These are phyloP conservation scores for Limnephilus lunatus DNA, from an alignment of 2,888 invertebrate species.

Conservation along the genomic window DNA sequence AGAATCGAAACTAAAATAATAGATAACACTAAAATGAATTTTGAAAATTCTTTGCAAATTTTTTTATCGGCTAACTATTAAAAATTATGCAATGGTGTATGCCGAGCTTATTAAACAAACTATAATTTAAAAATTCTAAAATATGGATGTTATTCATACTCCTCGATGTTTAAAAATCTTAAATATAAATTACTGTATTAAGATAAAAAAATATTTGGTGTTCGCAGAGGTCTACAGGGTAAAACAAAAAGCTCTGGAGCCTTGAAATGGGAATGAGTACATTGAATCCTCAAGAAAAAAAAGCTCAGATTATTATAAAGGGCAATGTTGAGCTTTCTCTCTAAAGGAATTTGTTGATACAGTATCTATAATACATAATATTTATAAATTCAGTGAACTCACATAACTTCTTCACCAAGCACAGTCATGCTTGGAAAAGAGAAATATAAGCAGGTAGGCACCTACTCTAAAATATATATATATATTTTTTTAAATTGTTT, in stretches of 20 bases:
- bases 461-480: background rate
- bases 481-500: background rate
- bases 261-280: background rate
- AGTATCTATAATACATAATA: background rate
- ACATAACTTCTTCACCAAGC: background rate
- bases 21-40: slow-evolving; percentile 20
- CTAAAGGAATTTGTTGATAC: background rate
- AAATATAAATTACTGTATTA: slow-evolving; percentile 31
- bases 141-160: slow-evolving; percentile 43
- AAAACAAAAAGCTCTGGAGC: background rate
- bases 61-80: slow-evolving; percentile 10
- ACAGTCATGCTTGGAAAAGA: background rate
- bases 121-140: slow-evolving; percentile 13
- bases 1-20: background rate
- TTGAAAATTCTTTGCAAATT: slow-evolving; percentile 21
- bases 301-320: slow-evolving; percentile 6
- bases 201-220: slow-evolving; percentile 23
- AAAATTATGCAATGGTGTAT: slow-evolving; percentile 44
- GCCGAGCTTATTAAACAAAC: slow-evolving; percentile 29
- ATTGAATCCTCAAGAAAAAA: background rate
- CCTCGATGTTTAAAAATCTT: slow-evolving; percentile 46
- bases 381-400: background rate
- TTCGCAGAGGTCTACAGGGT: slow-evolving; percentile 15
- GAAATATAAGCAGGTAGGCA: background rate
- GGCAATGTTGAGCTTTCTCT: slow-evolving; percentile 8